A percentile compares a stretch with the other conserved stretches of the same genome.
phyloP scores from a whole-genome alignment of 2,888 invertebrate species.

The Troides oblongomaculatus region DNA sequence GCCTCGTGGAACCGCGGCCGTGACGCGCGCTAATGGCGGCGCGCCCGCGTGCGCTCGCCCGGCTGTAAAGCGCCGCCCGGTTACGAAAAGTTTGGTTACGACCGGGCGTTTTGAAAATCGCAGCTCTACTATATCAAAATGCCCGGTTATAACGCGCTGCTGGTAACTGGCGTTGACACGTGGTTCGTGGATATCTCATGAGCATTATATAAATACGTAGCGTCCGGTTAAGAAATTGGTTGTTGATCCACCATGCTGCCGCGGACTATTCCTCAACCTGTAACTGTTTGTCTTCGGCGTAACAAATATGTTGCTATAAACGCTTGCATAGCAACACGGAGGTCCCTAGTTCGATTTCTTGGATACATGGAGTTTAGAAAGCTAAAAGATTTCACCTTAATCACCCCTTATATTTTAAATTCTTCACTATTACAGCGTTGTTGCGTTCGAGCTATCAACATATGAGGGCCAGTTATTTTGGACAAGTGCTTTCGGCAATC shows the following conservation, averaged over 20 bases:
- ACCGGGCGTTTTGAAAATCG: neutral
- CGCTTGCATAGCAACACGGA: no score
- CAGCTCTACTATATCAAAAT: neutral
- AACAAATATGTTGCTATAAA: neutral
- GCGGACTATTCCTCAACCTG: neutral
- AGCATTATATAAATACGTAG: neutral
- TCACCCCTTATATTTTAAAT: no score
- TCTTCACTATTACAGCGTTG: no score
- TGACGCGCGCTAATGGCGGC: constrained; percentile 71
- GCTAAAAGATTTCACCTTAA: no score
- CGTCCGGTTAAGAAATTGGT: neutral
- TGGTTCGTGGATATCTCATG: neutral
- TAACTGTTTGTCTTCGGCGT: neutral
- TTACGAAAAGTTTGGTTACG: neutral
- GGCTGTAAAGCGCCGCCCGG: constrained; percentile 40
- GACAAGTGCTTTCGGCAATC: no score
- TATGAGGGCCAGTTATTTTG: no score
- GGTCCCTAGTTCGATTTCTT: no score
- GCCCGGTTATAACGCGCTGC: neutral
- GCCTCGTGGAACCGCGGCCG: constrained; percentile 71
- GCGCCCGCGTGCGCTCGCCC: constrained; percentile 62
- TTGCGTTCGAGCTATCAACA: no score
- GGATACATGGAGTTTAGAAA: no score
- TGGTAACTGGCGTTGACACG: neutral
- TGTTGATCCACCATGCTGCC: neutral